A percentile compares a stretch with the other conserved stretches of the same genome.
phyloP scores from a whole-genome alignment of 2,797 vertebrate species.

The Anguilla marmorata region DNA sequence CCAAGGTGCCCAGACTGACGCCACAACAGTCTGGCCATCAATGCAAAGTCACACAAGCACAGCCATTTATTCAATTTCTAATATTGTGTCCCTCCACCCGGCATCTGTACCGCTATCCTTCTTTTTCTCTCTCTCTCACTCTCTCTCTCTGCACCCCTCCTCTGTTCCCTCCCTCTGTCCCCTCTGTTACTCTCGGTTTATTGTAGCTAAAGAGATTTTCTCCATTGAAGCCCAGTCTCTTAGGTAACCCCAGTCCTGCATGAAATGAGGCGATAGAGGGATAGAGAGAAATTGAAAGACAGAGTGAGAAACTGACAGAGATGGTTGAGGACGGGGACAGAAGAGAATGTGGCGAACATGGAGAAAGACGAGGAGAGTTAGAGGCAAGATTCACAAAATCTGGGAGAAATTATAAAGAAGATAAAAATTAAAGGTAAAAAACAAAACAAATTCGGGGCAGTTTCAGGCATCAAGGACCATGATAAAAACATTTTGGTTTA shows the following conservation, averaged over 20 bases:
- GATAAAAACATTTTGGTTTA: not conserved
- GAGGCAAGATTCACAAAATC: constrained; percentile 23
- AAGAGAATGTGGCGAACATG: constrained; percentile 6
- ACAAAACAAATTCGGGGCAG: not conserved
- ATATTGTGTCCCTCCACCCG: constrained; percentile 54
- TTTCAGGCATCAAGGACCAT: not conserved
- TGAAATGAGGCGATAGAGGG: constrained; percentile 72
- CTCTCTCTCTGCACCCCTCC: constrained; percentile 41
- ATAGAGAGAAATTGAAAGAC: constrained; percentile 66
- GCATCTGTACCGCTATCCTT: constrained; percentile 65
- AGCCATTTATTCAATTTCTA: constrained; percentile 64
- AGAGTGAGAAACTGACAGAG: constrained; percentile 69
- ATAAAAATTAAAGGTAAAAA: constrained; percentile 24
- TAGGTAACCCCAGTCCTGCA: constrained; percentile 82
- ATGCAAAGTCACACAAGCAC: constrained; percentile 61
- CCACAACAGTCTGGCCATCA: constrained; percentile 57
- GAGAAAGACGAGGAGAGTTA: constrained; percentile 21
- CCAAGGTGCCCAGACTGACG: constrained; percentile 34
- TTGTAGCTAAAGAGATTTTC: constrained; percentile 82
- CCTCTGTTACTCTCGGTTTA: constrained; percentile 72
- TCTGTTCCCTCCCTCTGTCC: constrained; percentile 54
- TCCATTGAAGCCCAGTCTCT: constrained; percentile 82
- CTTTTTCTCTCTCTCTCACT: constrained; percentile 28
- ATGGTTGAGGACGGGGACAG: constrained; percentile 64
- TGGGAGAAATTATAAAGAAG: not conserved